Evolutionary conservation across 2,888 invertebrate genomes (phyloP), one percentile per base, ranked within the genome.

Genomic region (Amblyjoppa fuscipennis): DNA sequence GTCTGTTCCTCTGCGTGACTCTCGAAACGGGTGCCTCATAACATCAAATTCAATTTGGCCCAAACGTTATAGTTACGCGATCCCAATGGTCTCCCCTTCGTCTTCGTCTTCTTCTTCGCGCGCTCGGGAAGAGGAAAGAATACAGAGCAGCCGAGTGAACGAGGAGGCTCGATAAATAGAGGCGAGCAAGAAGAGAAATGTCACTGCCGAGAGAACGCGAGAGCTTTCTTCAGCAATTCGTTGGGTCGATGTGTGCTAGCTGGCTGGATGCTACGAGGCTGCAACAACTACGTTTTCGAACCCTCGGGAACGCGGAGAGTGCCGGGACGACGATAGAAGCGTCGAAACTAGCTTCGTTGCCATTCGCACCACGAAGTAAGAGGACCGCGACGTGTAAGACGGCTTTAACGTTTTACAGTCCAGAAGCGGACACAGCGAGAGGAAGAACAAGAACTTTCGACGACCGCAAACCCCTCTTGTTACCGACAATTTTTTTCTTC

Each of bases 341-440:
- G 75, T 86, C 85, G 70, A 83, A 86, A 86, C 83, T 80, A 83
- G 68, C 66, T 25, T 85, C 87, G 86, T 81, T 81, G 83, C 83
- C 71, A 85, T 87, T 87, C 77, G 86, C 78, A 74, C 80, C 75
- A 86, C 86, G 82, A 87, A 51, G 38, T 28, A 73, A 13, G 9
- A 80, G 20, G 61, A 79, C 34, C 70, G 61, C 71, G 61, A 45
- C 68, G 74, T 59, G 74, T 34, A 34, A 34, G 61, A 64, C 16
- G 34, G 16, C 34, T 64, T 64, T 16, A 83, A 87, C 84, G 85
- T 86, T 86, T 83, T 74, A 70, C 81, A 59, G 82, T 75, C 74
- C 82, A 80, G 84, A 86, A 86, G 74, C 68, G 77, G 84, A 85
- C 71, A 70, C 81, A 68, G 64, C 69, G 83, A 84, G 80, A 82